Conservation (phyloP, 2,113 vertebrate species). For the Podarcis cretensis region DNA sequence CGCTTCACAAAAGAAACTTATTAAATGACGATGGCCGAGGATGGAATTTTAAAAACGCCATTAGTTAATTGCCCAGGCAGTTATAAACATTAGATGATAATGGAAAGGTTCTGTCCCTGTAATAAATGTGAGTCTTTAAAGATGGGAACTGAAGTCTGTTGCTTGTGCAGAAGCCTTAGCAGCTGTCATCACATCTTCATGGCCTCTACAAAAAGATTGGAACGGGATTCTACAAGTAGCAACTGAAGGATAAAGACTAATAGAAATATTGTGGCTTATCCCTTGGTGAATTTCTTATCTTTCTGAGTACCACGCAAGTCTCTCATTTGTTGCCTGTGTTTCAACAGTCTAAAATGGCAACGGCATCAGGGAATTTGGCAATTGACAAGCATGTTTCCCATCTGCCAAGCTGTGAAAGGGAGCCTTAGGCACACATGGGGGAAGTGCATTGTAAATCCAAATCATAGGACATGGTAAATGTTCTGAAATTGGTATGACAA, state of each 20-base stretch:
- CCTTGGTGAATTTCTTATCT: too few relatives aligned
- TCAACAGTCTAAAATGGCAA: neutral
- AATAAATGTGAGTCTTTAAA: neutral
- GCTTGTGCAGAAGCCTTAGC: neutral
- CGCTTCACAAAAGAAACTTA: constrained; percentile 36
- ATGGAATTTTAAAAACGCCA: constrained; percentile 13
- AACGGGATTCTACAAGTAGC: neutral
- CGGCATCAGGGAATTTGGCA: too few relatives aligned
- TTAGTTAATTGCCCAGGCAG: constrained; percentile 30
- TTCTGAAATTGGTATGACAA: too few relatives aligned
- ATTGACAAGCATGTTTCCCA: neutral
- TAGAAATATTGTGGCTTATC: neutral
- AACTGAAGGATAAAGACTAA: neutral
- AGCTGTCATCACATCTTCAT: neutral
- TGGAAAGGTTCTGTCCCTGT: neutral
- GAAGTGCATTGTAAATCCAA: neutral
- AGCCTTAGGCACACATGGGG: neutral
- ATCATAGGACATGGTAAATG: too few relatives aligned
- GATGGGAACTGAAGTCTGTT: neutral
- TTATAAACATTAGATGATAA: neutral
- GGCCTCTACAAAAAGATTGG: neutral
- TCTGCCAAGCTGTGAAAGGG: neutral
- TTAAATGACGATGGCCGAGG: neutral
- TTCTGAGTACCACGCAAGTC: neutral
- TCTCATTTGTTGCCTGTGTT: neutral